A percentile compares a stretch with the other conserved stretches of the same genome.
Evolutionary conservation across 2,113 vertebrate genomes (phyloP).

Genomic region (Benitochromis conjunctus): DNA sequence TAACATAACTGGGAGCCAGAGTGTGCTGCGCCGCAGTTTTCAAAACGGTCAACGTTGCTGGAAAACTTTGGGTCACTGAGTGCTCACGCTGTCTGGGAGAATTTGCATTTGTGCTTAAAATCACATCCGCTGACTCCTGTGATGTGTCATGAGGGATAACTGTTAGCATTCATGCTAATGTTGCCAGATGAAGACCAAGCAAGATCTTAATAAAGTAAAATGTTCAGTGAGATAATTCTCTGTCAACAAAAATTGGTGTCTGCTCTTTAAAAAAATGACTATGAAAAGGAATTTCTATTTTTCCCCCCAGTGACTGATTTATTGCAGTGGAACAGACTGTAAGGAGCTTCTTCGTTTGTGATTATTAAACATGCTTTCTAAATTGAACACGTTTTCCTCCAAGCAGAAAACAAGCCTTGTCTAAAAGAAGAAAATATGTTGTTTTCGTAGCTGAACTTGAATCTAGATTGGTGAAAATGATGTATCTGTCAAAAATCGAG

Average conservation of each 20-base stretch:
- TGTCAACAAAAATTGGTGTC: not conserved
- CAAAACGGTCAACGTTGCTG: not conserved
- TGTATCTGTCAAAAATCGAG: slow-evolving; percentile 4
- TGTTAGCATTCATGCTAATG: slow-evolving; percentile 32
- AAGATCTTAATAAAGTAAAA: not conserved
- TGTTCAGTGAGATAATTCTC: not conserved
- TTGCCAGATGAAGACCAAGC: not conserved
- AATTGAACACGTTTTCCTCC: not conserved
- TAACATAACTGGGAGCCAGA: slow-evolving; percentile 15
- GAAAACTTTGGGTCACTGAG: slow-evolving; percentile 8
- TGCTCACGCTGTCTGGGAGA: not conserved
- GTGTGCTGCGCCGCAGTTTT: not conserved
- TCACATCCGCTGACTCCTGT: not conserved
- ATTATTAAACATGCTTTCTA: not conserved
- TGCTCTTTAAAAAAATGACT: not conserved
- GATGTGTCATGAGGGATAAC: not conserved
- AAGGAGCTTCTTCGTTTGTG: not conserved
- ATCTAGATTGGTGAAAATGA: not conserved
- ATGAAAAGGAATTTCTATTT: not conserved
- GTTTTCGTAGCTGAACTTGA: not conserved
- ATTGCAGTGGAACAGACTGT: not conserved
- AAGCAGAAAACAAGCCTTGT: slow-evolving; percentile 11
- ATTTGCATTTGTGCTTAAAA: slow-evolving; percentile 24
- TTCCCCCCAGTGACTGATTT: not conserved
- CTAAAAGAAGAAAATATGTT: not conserved